Percentiles rank a stretch among this genome's conserved stretches.
phyloP scores from a whole-genome alignment of 2,113 vertebrate genomes.

The Brachyistius frenatus region DNA sequence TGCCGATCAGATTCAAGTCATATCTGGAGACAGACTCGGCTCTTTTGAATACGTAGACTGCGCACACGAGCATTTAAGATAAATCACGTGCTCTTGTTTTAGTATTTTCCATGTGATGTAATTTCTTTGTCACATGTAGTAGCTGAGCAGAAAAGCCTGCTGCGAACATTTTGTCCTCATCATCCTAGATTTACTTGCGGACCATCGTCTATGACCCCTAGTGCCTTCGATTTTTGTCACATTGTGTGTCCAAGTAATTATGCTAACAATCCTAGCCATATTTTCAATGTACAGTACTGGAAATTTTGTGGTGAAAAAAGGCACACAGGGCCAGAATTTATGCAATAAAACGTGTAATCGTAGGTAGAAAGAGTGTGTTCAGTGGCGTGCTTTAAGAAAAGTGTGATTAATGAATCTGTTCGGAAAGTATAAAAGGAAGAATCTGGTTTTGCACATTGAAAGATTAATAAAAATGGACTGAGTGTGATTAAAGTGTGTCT shows the following conservation, averaged over 20 bases:
- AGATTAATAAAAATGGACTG: conserved; percentile 64
- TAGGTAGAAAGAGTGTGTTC: conserved; percentile 37
- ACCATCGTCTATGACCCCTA: conserved; percentile 61
- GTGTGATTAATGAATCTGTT: conserved; percentile 31
- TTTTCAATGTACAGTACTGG: conserved; percentile 61
- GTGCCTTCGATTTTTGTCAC: conserved; percentile 83
- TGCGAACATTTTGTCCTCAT: conserved; percentile 42
- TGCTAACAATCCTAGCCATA: conserved; percentile 79
- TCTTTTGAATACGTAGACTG: conserved; percentile 3
- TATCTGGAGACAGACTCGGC: conserved; percentile 34
- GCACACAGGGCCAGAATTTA: conserved; percentile 23
- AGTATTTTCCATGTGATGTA: conserved; percentile 44
- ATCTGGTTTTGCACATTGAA: conserved; percentile 68
- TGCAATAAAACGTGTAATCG: conserved; percentile 27
- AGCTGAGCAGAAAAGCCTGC: conserved; percentile 53
- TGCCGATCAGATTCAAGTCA: conserved; percentile 60
- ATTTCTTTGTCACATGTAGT: conserved; percentile 39
- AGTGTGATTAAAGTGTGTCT: conserved; percentile 32
- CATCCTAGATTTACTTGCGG: conserved; percentile 48
- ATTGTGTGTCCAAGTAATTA: conserved; percentile 69
- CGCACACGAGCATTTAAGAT: conserved; percentile 29
- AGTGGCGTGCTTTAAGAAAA: conserved; percentile 18
- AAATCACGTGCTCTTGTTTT: conserved; percentile 42
- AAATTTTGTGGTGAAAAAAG: conserved; percentile 42
- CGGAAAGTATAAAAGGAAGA: conserved; percentile 38